Base-by-base conservation (phyloP, 2,888 invertebrate species). In the Glaucopsyche alexis region DNA sequence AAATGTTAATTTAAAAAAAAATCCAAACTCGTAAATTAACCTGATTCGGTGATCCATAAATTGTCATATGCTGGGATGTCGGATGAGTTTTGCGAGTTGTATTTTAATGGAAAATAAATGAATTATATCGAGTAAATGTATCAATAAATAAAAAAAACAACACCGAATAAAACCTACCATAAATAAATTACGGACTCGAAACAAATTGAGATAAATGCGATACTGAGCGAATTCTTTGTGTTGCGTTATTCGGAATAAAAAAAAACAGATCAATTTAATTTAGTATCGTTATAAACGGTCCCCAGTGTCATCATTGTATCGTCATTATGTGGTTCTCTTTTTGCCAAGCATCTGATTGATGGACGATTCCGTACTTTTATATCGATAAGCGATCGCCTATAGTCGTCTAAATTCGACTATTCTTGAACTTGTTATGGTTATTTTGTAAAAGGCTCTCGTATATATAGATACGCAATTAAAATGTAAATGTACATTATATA, bases 11-110 rank as follows among this genome's bases (percentile, higher is more conserved):
- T n/a, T 55, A 16, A 55, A 55, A 16, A 69, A 49, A 47, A 16
- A 5, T 29, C 2, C 29, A 4, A 47, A 69, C 47, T 47, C 45
- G 19, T 47, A 55, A 52, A 38, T 40, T 40, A 71, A 19, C 29
- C 13, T 16, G 55, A 71, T 40, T 55, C 55, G 71, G 42, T 90
- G 89, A 87, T 87, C 89, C 89, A 89, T 90, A 91, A 90, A 90
- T 91, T 90, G 89, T 86, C 86, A 87, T 85, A 86, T 86, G 80
- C 84, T 85, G 81, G 82, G 80, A 81, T 81, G 81, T 82, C 82
- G 83, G 84, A 86, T 84, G 83, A 83, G 83, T 85, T 86, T 85
- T 82, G 83, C 81, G 80, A 79, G 79, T 81, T 81, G 80, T 80
- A 84, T 82, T 80, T 77, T 72, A 74, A 73, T 55, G 79, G 81